Evolutionary conservation across 2,113 vertebrate genomes (phyloP).

Genomic region (Damaliscus lunatus): DNA sequence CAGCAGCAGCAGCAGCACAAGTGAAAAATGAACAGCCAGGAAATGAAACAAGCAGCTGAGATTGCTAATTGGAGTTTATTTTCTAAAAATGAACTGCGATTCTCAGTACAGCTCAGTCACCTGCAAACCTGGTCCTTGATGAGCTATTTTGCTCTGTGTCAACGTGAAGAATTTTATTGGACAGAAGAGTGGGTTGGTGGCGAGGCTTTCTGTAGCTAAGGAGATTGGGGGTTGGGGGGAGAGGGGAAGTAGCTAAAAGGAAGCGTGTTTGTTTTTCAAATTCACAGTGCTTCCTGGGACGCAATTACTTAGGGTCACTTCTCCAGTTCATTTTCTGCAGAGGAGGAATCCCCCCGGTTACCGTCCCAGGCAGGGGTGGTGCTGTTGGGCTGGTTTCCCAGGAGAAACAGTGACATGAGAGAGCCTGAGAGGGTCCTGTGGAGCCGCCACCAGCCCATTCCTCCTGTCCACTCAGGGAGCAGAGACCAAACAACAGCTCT

Average conservation of each 20-base stretch:
- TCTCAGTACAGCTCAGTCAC: background rate
- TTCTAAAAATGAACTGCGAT: slow-evolving; percentile 16
- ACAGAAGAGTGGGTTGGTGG: background rate
- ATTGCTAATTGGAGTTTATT: slow-evolving; percentile 55
- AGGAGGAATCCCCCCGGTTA: background rate
- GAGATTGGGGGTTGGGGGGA: rapidly evolving
- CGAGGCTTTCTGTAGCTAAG: background rate
- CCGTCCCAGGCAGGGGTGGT: background rate
- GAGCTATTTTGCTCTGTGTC: slow-evolving; percentile 38
- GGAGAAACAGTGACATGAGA: background rate
- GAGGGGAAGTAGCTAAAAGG: background rate
- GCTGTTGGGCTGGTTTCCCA: background rate
- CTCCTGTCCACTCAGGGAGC: background rate
- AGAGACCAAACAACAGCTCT: background rate
- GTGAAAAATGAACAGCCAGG: background rate
- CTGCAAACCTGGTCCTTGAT: slow-evolving; percentile 42
- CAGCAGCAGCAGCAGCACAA: background rate
- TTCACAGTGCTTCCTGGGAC: background rate
- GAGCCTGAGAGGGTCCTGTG: background rate
- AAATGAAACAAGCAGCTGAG: slow-evolving; percentile 48
- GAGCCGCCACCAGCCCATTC: background rate
- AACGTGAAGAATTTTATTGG: background rate
- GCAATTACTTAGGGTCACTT: background rate
- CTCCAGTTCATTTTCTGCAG: background rate
- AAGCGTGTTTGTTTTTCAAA: background rate